These are phyloP conservation scores for Lutjanus erythropterus DNA, from an alignment of 2,113 vertebrate genomes.

Conservation along the genomic window DNA sequence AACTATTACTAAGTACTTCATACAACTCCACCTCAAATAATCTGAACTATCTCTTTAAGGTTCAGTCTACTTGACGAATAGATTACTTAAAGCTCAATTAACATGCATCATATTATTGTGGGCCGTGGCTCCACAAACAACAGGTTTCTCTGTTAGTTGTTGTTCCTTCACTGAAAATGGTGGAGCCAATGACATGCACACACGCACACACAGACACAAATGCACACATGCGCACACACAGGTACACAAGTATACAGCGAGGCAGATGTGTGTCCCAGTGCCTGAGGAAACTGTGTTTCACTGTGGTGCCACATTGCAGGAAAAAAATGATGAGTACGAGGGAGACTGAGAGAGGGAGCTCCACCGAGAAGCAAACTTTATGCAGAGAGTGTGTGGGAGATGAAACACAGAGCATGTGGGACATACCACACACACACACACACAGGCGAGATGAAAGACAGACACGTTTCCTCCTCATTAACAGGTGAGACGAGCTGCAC, in stretches of 20 bases:
- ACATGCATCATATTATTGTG: not conserved
- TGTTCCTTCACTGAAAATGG: not conserved
- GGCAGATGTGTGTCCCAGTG: slow-evolving; percentile 39
- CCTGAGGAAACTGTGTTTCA: slow-evolving; percentile 45
- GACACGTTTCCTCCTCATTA: slow-evolving; percentile 49
- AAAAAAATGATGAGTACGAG: slow-evolving; percentile 18
- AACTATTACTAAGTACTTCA: too few species aligned
- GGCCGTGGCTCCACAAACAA: not conserved
- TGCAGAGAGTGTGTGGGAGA: slow-evolving; percentile 51
- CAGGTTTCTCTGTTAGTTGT: not conserved
- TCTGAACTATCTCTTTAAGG: too few species aligned
- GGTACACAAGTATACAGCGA: slow-evolving; percentile 11
- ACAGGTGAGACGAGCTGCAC: slow-evolving; percentile 43
- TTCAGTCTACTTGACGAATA: not conserved
- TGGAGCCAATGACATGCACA: not conserved
- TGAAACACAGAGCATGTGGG: slow-evolving; percentile 48
- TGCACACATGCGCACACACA: slow-evolving; percentile 8
- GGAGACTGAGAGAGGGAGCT: slow-evolving; percentile 29
- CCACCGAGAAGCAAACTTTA: slow-evolving; percentile 41
- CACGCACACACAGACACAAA: not conserved
- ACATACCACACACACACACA: slow-evolving; percentile 15
- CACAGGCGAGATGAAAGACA: slow-evolving; percentile 36
- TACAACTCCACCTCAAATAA: too few species aligned
- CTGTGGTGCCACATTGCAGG: slow-evolving; percentile 28
- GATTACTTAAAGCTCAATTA: slow-evolving; percentile 22